Percentiles rank a stretch among this genome's conserved stretches.
Evolutionary conservation across 1,140 invertebrate species (phyloP).

Genomic region (Zaprionus africanus): DNA sequence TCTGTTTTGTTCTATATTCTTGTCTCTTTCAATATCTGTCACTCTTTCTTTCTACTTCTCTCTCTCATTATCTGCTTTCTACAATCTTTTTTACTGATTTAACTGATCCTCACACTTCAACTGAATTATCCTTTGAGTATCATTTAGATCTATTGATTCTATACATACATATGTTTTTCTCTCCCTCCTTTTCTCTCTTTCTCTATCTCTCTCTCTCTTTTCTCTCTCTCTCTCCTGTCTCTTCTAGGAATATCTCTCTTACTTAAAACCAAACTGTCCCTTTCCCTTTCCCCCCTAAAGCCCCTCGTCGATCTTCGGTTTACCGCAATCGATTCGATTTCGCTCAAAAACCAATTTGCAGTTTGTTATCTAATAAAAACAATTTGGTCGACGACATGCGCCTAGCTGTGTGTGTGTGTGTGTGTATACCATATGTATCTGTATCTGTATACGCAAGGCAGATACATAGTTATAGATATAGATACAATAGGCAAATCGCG

Average conservation of each 20-base stretch:
- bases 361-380: conserved; percentile 73
- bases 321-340: not conserved
- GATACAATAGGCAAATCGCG: conserved; percentile 24
- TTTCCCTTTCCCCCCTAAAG: not conserved
- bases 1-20: not conserved
- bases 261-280: not conserved
- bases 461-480: conserved; percentile 24
- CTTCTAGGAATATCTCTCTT: not conserved
- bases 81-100: not conserved
- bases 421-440: conserved; percentile 26
- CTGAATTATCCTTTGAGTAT: no score
- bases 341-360: conserved; percentile 57
- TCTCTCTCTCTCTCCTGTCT: conserved; percentile 1
- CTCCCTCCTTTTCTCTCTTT: not conserved
- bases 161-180: no score
- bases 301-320: not conserved
- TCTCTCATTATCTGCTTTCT: not conserved
- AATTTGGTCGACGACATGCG: conserved; percentile 51
- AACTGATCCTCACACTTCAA: not conserved
- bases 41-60: not conserved
- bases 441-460: conserved; percentile 6
- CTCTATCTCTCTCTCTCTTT: not conserved
- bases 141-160: no score
- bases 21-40: not conserved
- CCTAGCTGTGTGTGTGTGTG: conserved; percentile 35